Percentiles rank a stretch among this genome's conserved stretches.
These are phyloP conservation scores for Hemistola chrysoprasaria DNA, from an alignment of 2,888 invertebrate species.

Conservation along the genomic window DNA sequence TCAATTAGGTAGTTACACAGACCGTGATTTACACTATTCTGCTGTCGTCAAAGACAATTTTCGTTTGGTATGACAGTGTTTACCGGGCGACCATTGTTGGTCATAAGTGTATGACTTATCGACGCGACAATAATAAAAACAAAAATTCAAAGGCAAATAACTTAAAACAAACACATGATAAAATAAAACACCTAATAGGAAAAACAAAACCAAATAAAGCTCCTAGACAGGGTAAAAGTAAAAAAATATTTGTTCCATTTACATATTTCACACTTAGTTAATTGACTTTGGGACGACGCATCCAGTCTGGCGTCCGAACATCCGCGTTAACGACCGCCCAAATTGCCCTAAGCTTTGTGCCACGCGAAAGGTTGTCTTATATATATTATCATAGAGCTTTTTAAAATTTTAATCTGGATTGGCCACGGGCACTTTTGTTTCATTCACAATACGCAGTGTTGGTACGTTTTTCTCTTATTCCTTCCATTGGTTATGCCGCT, in stretches of 20 bases:
- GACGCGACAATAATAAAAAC: too few relatives aligned
- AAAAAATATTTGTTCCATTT: conserved; percentile 41
- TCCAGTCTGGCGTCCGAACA: conserved; percentile 38
- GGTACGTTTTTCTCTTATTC: conserved; percentile 27
- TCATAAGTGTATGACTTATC: too few relatives aligned
- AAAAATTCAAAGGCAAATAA: too few relatives aligned
- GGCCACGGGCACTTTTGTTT: conserved; percentile 42
- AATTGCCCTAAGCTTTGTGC: conserved; percentile 28
- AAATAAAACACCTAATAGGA: neutral
- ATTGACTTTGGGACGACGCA: conserved; percentile 51
- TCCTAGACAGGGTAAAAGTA: conserved; percentile 12
- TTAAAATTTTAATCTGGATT: conserved; percentile 9
- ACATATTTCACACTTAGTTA: conserved; percentile 64
- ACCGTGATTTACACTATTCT: too few relatives aligned
- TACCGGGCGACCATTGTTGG: too few relatives aligned
- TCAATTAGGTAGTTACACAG: too few relatives aligned
- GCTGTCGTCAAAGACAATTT: too few relatives aligned
- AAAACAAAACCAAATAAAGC: neutral
- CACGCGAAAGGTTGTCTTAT: conserved; percentile 16
- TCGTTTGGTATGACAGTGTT: too few relatives aligned
- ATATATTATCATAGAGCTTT: neutral
- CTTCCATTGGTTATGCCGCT: conserved; percentile 34
- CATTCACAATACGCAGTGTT: conserved; percentile 39
- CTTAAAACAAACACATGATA: too few relatives aligned
- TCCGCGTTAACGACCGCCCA: conserved; percentile 36